These are phyloP conservation scores for Drosophila sechellia DNA, from an alignment of 1,140 invertebrate species.

Conservation along the genomic window DNA sequence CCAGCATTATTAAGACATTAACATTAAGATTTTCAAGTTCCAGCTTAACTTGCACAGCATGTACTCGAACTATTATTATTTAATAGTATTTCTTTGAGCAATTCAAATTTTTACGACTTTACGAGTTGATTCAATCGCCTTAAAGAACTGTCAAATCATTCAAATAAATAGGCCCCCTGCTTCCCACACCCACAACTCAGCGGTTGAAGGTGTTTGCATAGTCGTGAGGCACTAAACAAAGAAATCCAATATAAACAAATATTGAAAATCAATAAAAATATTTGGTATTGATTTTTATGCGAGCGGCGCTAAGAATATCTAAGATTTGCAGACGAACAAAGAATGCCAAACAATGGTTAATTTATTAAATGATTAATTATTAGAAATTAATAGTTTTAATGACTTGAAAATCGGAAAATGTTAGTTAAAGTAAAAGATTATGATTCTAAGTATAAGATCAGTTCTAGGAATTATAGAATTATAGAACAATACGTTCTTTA, in stretches of 20 bases:
- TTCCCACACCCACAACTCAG: conserved; percentile 23
- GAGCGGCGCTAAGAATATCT: conserved; percentile 11
- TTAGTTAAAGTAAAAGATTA: background rate
- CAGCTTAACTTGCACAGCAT: conserved; percentile 45
- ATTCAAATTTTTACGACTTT: conserved; percentile 71
- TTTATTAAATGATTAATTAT: conserved; percentile 34
- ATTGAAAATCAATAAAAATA: conserved; percentile 31
- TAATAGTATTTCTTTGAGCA: conserved; percentile 55
- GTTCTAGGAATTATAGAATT: too few relatives aligned
- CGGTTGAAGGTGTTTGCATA: conserved; percentile 10
- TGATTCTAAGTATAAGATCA: too few relatives aligned
- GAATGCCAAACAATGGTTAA: conserved; percentile 31
- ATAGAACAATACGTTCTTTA: too few relatives aligned
- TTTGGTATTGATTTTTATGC: conserved; percentile 22
- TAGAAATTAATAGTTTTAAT: background rate
- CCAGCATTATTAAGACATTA: conserved; percentile 38
- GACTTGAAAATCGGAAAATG: background rate
- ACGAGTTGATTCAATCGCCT: conserved; percentile 67
- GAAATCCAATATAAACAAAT: conserved; percentile 20
- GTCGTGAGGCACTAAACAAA: conserved; percentile 30
- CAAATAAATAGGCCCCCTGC: conserved; percentile 73
- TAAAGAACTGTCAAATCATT: conserved; percentile 81
- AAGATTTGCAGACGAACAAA: conserved; percentile 14
- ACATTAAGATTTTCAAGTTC: conserved; percentile 8
- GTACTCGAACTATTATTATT: conserved; percentile 71